phyloP scores from a whole-genome alignment of 2,113 vertebrate species.

The Caranx ignobilis region DNA sequence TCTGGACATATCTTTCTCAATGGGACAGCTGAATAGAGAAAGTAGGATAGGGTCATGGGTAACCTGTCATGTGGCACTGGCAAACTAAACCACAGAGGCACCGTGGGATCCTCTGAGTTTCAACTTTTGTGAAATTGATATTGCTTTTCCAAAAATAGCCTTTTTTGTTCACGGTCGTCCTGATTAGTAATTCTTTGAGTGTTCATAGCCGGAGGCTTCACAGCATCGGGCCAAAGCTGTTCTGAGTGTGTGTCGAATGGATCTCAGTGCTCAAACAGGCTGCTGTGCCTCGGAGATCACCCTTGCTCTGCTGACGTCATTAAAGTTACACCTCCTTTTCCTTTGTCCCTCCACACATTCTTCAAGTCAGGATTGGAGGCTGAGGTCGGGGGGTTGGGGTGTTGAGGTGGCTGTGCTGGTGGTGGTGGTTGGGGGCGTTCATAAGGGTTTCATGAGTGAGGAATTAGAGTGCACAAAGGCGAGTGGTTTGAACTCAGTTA shows the following conservation, averaged over 20 bases:
- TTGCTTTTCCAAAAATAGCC: constrained; percentile 6
- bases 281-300: constrained; percentile 43
- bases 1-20: constrained; percentile 8
- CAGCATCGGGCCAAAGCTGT: constrained; percentile 40
- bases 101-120: neutral
- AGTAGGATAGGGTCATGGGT: neutral
- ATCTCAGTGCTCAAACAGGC: constrained; percentile 36
- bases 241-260: constrained; percentile 44
- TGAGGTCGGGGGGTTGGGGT: constrained; percentile 17
- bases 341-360: constrained; percentile 63
- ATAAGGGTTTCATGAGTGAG: constrained; percentile 52
- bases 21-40: neutral
- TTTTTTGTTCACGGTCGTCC: constrained; percentile 1
- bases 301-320: constrained; percentile 55
- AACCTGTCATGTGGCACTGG: neutral
- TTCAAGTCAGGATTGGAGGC: constrained; percentile 32
- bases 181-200: constrained; percentile 58
- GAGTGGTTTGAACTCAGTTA: constrained; percentile 62
- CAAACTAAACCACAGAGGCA: constrained; percentile 4
- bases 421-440: neutral
- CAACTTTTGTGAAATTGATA: constrained; percentile 19
- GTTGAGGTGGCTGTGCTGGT: neutral
- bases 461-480: constrained; percentile 63
- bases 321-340: constrained; percentile 29
- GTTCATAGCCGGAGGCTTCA: constrained; percentile 29